Evolutionary conservation across 1,140 invertebrate species (phyloP).

Genomic region (Pseudomyrmex sp.): DNA sequence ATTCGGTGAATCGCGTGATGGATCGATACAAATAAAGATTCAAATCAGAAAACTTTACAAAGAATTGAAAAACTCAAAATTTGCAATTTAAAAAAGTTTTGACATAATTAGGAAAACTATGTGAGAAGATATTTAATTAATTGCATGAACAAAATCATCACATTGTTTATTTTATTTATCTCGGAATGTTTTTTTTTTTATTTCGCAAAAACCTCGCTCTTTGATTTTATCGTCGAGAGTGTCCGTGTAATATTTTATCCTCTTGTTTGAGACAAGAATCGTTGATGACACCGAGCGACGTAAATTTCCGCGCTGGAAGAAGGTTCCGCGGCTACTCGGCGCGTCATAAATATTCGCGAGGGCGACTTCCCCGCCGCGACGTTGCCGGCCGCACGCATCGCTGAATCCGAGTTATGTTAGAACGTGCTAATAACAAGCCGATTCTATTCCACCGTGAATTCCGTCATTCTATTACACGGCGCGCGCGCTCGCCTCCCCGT

Average conservation of each 20-base stretch:
- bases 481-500: slow-evolving; percentile 39
- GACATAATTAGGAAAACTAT: too few relatives aligned
- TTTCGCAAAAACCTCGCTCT: too few relatives aligned
- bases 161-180: too few relatives aligned
- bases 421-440: slow-evolving; percentile 84
- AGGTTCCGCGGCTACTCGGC: slow-evolving; percentile 56
- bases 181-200: too few relatives aligned
- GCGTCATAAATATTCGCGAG: slow-evolving; percentile 68
- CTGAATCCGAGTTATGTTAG: slow-evolving; percentile 82
- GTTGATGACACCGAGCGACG: not conserved
- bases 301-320: slow-evolving; percentile 19
- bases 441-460: slow-evolving; percentile 81
- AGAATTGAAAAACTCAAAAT: not conserved
- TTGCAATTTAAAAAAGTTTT: too few relatives aligned
- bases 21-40: not conserved
- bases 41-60: not conserved
- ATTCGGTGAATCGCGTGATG: not conserved
- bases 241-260: too few relatives aligned
- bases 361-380: slow-evolving; percentile 9
- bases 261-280: not conserved
- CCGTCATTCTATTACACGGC: slow-evolving; percentile 78
- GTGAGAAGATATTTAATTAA: too few relatives aligned
- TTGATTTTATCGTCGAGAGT: too few relatives aligned
- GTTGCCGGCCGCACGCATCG: slow-evolving; percentile 75
- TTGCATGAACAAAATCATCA: too few relatives aligned